phyloP scores from a whole-genome alignment of 2,797 vertebrate species.

The Brachyrhaphis roseni region DNA sequence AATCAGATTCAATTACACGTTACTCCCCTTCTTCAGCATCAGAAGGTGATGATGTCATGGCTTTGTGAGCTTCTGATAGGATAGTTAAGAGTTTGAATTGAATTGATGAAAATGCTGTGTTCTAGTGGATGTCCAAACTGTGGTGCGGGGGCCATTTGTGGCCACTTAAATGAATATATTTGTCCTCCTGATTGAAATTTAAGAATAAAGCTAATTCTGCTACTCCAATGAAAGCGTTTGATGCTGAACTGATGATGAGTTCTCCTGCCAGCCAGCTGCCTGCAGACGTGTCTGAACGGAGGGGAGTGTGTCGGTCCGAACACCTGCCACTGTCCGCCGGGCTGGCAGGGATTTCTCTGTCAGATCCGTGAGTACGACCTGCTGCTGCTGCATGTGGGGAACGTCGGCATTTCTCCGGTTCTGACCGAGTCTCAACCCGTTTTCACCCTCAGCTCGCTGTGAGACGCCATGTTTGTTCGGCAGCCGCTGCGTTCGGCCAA shows the following conservation, averaged over 20 bases:
- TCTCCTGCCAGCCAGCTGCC: slow-evolving; percentile 73
- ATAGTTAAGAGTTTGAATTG: background rate
- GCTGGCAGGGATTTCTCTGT: slow-evolving; percentile 76
- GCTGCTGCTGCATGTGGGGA: background rate
- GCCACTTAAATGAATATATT: background rate
- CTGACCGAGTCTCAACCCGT: background rate
- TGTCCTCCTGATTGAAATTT: background rate
- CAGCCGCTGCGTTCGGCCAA: slow-evolving; percentile 75
- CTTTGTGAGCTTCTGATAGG: slow-evolving; percentile 1
- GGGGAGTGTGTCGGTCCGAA: slow-evolving; percentile 79
- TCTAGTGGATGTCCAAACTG: background rate
- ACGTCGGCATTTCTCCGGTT: background rate
- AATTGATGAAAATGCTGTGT: background rate
- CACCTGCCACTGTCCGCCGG: slow-evolving; percentile 69
- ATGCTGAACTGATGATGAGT: background rate
- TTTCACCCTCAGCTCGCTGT: slow-evolving; percentile 65
- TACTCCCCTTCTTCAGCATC: background rate
- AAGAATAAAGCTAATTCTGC: background rate
- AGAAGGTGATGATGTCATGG: background rate
- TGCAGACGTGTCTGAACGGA: slow-evolving; percentile 80
- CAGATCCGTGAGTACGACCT: slow-evolving; percentile 78
- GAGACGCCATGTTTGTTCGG: slow-evolving; percentile 77
- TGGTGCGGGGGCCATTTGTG: background rate
- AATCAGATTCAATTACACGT: background rate
- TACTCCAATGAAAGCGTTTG: background rate